A percentile compares a stretch with the other conserved stretches of the same genome.
These are phyloP conservation scores for Lateolabrax maculatus DNA, from an alignment of 2,797 vertebrate genomes.

Conservation along the genomic window DNA sequence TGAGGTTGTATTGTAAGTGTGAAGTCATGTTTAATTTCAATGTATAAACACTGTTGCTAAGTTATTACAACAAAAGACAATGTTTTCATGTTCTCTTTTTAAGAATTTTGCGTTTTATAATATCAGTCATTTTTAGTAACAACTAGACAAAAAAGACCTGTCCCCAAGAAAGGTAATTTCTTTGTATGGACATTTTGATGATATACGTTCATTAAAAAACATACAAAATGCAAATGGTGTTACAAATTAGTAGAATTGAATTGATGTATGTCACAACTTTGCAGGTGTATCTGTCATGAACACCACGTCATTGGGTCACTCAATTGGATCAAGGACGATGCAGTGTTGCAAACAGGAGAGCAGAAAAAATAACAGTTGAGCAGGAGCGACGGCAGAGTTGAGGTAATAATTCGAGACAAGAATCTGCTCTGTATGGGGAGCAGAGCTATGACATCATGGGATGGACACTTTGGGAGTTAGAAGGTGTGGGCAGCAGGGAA, in stretches of 20 bases:
- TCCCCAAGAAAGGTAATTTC: not conserved
- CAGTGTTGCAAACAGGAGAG: not conserved
- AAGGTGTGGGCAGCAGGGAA: constrained; percentile 14
- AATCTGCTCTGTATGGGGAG: not conserved
- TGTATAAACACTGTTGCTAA: not conserved
- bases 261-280: not conserved
- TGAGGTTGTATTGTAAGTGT: not conserved
- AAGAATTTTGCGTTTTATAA: not conserved
- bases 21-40: constrained; percentile 2
- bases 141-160: not conserved
- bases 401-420: not conserved
- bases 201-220: not conserved
- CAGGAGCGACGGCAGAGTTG: not conserved
- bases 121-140: not conserved
- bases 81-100: not conserved
- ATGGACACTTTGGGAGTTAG: constrained; percentile 3
- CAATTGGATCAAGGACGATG: not conserved
- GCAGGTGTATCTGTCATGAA: not conserved
- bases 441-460: not conserved
- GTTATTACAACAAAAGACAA: not conserved
- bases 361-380: not conserved
- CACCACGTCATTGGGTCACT: not conserved
- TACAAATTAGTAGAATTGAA: not conserved
- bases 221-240: not conserved
- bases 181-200: not conserved